phyloP scores from a whole-genome alignment of 2,113 vertebrate genomes.

The Lepus americanus region DNA sequence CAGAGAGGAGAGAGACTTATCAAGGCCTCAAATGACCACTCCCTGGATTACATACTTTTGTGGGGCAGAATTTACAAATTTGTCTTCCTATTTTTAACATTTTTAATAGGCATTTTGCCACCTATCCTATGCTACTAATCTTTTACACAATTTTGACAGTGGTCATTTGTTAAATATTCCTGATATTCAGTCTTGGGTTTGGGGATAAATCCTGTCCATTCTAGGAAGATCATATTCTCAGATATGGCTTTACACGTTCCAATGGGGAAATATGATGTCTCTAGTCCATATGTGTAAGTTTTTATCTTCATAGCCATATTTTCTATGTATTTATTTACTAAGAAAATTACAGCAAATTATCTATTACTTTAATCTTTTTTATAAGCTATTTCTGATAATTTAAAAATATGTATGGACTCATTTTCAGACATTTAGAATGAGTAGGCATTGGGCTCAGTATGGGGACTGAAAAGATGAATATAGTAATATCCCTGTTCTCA shows the following conservation, averaged over 20 bases:
- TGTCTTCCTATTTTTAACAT: background rate
- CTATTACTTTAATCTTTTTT: slow-evolving; percentile 27
- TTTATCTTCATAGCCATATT: background rate
- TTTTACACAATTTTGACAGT: background rate
- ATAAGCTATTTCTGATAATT: slow-evolving; percentile 23
- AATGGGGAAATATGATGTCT: background rate
- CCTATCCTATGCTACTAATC: background rate
- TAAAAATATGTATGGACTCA: background rate
- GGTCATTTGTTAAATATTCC: slow-evolving; percentile 13
- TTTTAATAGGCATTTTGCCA: background rate
- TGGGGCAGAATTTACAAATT: background rate
- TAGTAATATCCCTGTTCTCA: background rate
- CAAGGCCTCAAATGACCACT: background rate
- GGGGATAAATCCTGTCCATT: background rate
- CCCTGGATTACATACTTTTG: background rate
- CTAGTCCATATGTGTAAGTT: background rate
- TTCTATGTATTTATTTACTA: slow-evolving; percentile 26
- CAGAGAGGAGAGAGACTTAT: background rate
- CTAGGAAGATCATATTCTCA: background rate
- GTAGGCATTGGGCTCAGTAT: background rate
- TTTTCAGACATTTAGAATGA: slow-evolving; percentile 5
- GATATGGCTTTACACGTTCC: background rate
- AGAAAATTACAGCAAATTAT: background rate
- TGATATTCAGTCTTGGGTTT: background rate
- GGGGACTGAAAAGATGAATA: background rate